Percentiles rank a stretch among this genome's conserved stretches.
Conservation (phyloP, 2,888 invertebrate species). For the Hemithea aestivaria region DNA sequence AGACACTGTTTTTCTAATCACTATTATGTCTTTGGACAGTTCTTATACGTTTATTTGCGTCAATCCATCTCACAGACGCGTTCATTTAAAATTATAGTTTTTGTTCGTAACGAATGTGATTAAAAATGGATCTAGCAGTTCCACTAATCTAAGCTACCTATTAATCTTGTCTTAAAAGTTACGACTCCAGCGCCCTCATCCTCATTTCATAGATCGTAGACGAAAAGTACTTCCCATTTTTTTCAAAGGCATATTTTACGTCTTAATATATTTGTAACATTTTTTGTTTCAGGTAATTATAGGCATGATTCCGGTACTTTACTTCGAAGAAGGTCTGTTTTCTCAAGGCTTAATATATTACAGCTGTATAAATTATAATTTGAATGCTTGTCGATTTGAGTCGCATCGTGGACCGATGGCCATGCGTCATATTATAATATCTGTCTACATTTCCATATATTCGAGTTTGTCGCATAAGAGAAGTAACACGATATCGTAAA, state of each 20-base stretch:
- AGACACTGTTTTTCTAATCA: slow-evolving; percentile 41
- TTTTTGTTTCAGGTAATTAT: slow-evolving; percentile 59
- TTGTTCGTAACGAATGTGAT: no score
- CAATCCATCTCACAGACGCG: slow-evolving; percentile 2
- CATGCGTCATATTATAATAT: slow-evolving; percentile 18
- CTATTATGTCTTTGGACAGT: slow-evolving; percentile 27
- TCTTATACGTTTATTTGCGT: slow-evolving; percentile 13
- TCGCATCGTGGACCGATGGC: slow-evolving; percentile 16
- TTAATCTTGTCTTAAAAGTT: no score
- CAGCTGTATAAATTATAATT: slow-evolving; percentile 47
- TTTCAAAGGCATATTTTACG: background rate
- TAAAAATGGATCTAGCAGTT: no score
- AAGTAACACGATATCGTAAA: slow-evolving; percentile 8
- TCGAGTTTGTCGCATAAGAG: slow-evolving; percentile 3
- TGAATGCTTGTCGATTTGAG: slow-evolving; percentile 23
- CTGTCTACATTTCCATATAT: slow-evolving; percentile 10
- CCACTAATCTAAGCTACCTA: no score
- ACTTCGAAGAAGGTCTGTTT: slow-evolving; percentile 23
- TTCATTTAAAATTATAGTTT: slow-evolving; percentile 4
- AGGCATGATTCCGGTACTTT: slow-evolving; percentile 27
- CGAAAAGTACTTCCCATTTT: no score
- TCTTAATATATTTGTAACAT: slow-evolving; percentile 15
- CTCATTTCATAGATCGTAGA: no score
- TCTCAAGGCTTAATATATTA: slow-evolving; percentile 46
- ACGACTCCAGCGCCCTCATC: no score